These are phyloP conservation scores for Bathynomus jamesi DNA, from an alignment of 1,140 invertebrate species.

Conservation along the genomic window DNA sequence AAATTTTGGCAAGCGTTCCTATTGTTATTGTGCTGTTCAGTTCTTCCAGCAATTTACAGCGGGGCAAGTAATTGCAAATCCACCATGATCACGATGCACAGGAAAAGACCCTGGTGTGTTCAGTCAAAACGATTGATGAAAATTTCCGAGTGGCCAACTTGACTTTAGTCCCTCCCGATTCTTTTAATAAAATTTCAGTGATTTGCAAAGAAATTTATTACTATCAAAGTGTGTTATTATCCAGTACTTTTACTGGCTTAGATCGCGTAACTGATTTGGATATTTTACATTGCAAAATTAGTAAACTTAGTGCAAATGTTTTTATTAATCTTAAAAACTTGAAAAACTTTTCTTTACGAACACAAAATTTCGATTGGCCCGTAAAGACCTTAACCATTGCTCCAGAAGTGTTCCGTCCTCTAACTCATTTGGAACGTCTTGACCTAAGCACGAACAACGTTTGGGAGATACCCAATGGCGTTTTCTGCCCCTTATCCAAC, in stretches of 20 bases:
- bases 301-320: slow-evolving; percentile 52
- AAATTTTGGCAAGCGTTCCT: not conserved
- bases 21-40: not conserved
- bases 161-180: slow-evolving; percentile 18
- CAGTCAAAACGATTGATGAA: slow-evolving; percentile 21
- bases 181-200: slow-evolving; percentile 17
- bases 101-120: slow-evolving; percentile 13
- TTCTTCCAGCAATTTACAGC: not conserved
- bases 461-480: slow-evolving; percentile 53
- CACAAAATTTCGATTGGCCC: slow-evolving; percentile 66
- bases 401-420: slow-evolving; percentile 62
- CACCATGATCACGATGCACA: not conserved
- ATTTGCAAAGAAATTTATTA: slow-evolving; percentile 25
- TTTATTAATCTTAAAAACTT: slow-evolving; percentile 56
- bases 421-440: slow-evolving; percentile 54
- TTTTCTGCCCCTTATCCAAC: slow-evolving; percentile 53
- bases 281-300: slow-evolving; percentile 32
- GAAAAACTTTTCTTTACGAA: slow-evolving; percentile 60
- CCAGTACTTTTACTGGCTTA: slow-evolving; percentile 24
- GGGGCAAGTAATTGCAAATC: not conserved
- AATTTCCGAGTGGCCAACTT: slow-evolving; percentile 28
- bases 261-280: slow-evolving; percentile 21
- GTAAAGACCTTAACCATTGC: slow-evolving; percentile 58
- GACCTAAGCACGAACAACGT: slow-evolving; percentile 60
- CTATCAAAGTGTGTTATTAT: slow-evolving; percentile 19